phyloP scores from a whole-genome alignment of 2,797 vertebrate species.

The Clarias laeviceps region DNA sequence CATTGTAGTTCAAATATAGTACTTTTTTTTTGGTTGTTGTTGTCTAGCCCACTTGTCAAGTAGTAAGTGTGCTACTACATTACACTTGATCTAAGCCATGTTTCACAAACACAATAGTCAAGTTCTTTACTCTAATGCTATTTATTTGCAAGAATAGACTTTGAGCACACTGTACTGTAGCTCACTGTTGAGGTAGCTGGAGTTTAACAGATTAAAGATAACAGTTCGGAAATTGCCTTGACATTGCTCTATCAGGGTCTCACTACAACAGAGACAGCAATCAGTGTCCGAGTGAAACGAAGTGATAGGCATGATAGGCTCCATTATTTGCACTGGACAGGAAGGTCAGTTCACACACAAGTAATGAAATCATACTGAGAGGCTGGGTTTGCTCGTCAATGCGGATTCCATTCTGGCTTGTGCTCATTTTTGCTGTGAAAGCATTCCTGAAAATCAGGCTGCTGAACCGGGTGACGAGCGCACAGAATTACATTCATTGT shows the following conservation, averaged over 20 bases:
- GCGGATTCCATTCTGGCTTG: background rate
- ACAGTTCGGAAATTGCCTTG: constrained; percentile 32
- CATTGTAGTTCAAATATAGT: no score
- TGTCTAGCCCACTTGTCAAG: background rate
- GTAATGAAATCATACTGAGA: constrained; percentile 37
- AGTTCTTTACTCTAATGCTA: background rate
- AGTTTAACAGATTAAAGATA: constrained; percentile 40
- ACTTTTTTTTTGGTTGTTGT: background rate
- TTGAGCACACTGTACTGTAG: background rate
- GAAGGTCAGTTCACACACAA: constrained; percentile 35
- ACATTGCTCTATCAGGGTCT: constrained; percentile 36
- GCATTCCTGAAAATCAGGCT: background rate
- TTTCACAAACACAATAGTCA: background rate
- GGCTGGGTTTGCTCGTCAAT: background rate
- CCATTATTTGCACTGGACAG: constrained; percentile 37
- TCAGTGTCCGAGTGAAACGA: constrained; percentile 62
- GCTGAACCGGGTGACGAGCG: background rate
- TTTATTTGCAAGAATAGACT: background rate
- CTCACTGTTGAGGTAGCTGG: background rate
- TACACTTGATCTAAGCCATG: background rate
- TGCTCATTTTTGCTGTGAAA: constrained; percentile 12
- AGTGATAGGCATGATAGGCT: constrained; percentile 8
- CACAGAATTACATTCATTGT: constrained; percentile 17
- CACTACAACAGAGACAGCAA: constrained; percentile 47
- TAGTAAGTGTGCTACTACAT: background rate